A percentile compares a stretch with the other conserved stretches of the same genome.
Evolutionary conservation across 2,888 invertebrate species (phyloP).

Genomic region (Tenthredo amoena): DNA sequence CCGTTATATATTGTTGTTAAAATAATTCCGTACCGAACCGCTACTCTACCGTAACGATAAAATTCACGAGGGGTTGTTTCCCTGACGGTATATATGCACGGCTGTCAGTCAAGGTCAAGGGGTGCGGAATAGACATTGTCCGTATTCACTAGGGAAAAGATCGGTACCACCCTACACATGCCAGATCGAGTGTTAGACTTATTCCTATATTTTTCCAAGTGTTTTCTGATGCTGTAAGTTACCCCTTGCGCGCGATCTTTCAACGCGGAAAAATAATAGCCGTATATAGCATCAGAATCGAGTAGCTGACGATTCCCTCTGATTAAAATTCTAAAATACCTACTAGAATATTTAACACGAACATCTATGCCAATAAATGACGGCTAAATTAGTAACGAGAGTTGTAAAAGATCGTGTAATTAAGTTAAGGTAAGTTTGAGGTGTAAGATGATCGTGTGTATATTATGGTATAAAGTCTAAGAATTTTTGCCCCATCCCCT

Average conservation of each 20-base stretch:
- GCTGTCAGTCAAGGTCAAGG: conserved; percentile 34
- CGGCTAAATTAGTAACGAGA: not conserved
- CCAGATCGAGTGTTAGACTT: not conserved
- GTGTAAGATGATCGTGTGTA: not conserved
- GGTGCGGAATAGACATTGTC: conserved; percentile 15
- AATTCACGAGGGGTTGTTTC: not conserved
- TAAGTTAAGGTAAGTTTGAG: not conserved
- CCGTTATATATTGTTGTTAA: not conserved
- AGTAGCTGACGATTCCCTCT: too few species aligned
- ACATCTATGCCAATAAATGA: not conserved
- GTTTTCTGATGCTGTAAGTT: not conserved
- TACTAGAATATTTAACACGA: too few species aligned
- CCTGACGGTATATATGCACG: not conserved
- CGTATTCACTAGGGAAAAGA: not conserved
- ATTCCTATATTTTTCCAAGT: not conserved
- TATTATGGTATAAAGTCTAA: not conserved
- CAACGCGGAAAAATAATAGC: not conserved
- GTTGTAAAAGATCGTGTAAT: not conserved
- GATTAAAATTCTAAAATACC: too few species aligned
- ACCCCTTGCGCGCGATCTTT: not conserved
- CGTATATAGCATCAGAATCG: not conserved
- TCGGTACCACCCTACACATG: not conserved
- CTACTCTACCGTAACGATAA: not conserved
- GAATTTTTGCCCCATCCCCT: not conserved
- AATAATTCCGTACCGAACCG: too few species aligned